A percentile compares a stretch with the other conserved stretches of the same genome.
Evolutionary conservation across 2,113 vertebrate species (phyloP).

Genomic region (Brienomyrus longianalis): DNA sequence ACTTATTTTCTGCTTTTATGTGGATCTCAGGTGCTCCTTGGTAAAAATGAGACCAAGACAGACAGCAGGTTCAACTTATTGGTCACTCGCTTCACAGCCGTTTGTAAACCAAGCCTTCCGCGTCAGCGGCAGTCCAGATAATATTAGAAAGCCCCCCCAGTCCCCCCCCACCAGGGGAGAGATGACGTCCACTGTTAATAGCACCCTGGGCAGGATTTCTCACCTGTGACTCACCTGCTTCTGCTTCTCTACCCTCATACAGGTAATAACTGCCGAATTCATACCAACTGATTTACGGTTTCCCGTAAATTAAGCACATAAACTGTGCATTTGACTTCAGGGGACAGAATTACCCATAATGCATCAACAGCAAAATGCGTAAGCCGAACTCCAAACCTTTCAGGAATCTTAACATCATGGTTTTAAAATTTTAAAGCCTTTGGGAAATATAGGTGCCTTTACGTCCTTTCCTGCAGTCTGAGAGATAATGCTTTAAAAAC

Average conservation of each 20-base stretch:
- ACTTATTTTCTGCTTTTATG: background rate
- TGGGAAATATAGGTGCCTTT: background rate
- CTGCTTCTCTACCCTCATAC: background rate
- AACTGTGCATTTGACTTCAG: background rate
- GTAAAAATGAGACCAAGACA: background rate
- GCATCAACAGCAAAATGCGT: background rate
- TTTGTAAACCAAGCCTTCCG: background rate
- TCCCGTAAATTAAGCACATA: background rate
- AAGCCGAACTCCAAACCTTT: background rate
- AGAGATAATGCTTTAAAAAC: background rate
- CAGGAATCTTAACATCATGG: background rate
- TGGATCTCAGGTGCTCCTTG: background rate
- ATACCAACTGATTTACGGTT: background rate
- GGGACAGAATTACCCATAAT: background rate
- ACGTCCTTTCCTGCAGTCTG: background rate
- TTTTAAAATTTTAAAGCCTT: background rate
- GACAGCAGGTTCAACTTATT: background rate
- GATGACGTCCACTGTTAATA: background rate
- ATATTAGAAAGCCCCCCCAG: background rate
- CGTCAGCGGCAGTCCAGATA: background rate
- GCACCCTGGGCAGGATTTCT: background rate
- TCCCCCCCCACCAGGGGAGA: background rate
- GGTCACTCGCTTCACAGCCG: background rate
- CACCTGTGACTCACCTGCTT: background rate
- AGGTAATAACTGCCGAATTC: background rate